Percentiles rank a stretch among this genome's conserved stretches.
These are phyloP conservation scores for Melieria crassipennis DNA, from an alignment of 2,888 invertebrate species.

Conservation along the genomic window DNA sequence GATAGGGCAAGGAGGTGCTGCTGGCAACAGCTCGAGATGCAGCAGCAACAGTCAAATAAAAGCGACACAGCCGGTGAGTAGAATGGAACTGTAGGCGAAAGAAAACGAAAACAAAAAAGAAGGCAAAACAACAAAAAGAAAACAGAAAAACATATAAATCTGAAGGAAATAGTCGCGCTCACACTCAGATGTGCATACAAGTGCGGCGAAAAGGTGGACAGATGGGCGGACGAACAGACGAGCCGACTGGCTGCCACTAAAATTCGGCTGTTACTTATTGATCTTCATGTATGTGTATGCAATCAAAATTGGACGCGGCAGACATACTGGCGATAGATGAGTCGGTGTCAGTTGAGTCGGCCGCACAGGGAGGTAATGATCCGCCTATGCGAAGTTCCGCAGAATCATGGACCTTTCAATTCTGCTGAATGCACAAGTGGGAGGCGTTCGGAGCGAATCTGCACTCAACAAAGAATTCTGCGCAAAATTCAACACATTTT, in stretches of 20 bases:
- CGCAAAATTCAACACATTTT: no score
- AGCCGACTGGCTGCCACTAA: no score
- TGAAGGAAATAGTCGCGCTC: not conserved
- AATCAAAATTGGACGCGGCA: not conserved
- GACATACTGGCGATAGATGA: not conserved
- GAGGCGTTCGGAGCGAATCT: conserved; percentile 46
- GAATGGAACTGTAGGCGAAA: not conserved
- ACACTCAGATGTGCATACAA: not conserved
- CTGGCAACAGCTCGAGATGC: not conserved
- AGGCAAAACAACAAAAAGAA: conserved; percentile 1
- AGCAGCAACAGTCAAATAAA: not conserved
- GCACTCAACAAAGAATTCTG: no score
- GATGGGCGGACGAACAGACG: no score
- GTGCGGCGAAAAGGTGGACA: no score
- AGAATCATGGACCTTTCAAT: not conserved
- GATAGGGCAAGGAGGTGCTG: not conserved
- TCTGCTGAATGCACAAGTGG: not conserved
- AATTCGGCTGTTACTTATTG: not conserved
- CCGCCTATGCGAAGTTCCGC: not conserved
- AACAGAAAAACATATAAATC: conserved; percentile 11
- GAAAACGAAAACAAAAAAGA: not conserved
- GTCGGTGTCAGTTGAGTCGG: not conserved
- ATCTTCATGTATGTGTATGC: not conserved
- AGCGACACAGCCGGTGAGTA: not conserved
- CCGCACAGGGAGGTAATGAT: no score